A percentile compares a stretch with the other conserved stretches of the same genome.
These are phyloP conservation scores for Kuschelorhynchus macadamiae DNA, from an alignment of 2,888 invertebrate genomes.

Conservation along the genomic window DNA sequence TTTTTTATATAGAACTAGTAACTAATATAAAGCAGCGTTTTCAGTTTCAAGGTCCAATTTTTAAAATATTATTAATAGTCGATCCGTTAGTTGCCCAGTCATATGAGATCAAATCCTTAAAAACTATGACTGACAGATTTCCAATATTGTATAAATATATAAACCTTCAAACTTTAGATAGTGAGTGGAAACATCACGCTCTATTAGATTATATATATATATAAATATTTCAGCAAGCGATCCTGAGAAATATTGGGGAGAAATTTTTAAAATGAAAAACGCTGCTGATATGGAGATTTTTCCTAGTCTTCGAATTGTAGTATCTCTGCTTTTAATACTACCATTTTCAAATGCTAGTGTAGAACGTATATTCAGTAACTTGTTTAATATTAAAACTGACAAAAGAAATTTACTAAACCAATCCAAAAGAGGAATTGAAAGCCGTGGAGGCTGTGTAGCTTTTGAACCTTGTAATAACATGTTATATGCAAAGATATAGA, in stretches of 20 bases:
- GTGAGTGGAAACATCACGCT: slow-evolving; percentile 3
- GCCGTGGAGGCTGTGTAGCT: not conserved
- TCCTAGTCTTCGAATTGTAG: slow-evolving; percentile 4
- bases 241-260: not conserved
- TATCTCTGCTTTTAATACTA: not conserved
- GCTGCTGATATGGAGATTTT: not conserved
- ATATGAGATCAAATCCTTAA: no score
- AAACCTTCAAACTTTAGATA: not conserved
- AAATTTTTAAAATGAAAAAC: slow-evolving; percentile 8
- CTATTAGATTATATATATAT: not conserved
- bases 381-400: not conserved
- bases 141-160: not conserved
- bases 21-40: no score
- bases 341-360: slow-evolving; percentile 11
- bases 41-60: no score
- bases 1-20: no score
- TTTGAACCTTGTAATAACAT: not conserved
- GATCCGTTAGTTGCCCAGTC: no score
- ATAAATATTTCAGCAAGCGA: not conserved
- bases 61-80: no score
- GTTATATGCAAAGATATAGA: slow-evolving; percentile 66
- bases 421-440: not conserved
- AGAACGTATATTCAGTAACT: not conserved
- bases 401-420: not conserved
- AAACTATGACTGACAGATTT: no score